Conservation (phyloP, 2,113 vertebrate genomes). For the Dendropsophus ebraccatus region DNA sequence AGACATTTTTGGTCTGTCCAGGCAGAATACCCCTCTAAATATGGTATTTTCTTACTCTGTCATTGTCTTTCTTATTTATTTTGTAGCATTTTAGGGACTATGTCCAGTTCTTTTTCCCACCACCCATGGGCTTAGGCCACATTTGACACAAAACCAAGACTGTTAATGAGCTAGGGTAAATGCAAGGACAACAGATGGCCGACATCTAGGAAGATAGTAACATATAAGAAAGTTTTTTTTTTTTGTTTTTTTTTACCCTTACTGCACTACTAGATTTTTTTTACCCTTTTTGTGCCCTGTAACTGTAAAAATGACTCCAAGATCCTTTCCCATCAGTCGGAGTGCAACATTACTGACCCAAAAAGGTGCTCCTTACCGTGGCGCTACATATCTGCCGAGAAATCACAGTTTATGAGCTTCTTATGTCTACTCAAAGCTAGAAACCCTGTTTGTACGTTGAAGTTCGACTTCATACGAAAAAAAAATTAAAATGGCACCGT, state of each 20-base stretch:
- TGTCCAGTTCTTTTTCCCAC: too few relatives aligned
- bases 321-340: neutral
- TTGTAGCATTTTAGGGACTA: neutral
- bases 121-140: neutral
- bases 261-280: neutral
- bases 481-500: constrained; percentile 2
- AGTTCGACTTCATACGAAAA: too few relatives aligned
- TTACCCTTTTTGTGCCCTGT: neutral
- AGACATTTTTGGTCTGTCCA: too few relatives aligned
- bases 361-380: neutral
- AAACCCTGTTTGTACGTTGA: neutral
- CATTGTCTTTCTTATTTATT: neutral
- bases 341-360: neutral
- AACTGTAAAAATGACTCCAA: neutral
- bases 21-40: neutral
- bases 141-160: neutral
- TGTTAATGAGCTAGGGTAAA: neutral
- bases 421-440: neutral
- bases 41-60: neutral
- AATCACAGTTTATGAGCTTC: neutral
- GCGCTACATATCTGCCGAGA: neutral
- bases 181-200: neutral
- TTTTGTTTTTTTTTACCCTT: neutral
- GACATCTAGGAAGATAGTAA: neutral
- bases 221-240: neutral